A percentile compares a stretch with the other conserved stretches of the same genome.
These are phyloP conservation scores for Brachypalpus laphriformis DNA, from an alignment of 2,888 invertebrate genomes.

Conservation along the genomic window DNA sequence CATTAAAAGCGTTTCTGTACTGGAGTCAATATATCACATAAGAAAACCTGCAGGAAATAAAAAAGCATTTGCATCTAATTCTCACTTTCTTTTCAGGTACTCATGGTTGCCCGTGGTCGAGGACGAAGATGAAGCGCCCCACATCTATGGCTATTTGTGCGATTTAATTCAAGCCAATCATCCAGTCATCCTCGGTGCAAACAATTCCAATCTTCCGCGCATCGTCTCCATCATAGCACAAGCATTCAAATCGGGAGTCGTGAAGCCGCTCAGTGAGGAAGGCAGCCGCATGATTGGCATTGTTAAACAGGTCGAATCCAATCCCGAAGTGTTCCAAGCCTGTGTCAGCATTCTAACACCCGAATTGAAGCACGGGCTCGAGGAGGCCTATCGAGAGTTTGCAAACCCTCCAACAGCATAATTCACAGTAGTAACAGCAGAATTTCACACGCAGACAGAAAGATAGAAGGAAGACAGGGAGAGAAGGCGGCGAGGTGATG, in stretches of 20 bases:
- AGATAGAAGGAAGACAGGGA: constrained; percentile 12
- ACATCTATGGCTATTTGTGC: constrained; percentile 97
- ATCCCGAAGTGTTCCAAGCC: constrained; percentile 91
- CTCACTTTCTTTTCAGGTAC: constrained; percentile 84
- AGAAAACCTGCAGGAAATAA: no score
- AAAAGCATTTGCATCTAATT: no score
- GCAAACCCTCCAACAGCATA: constrained; percentile 76
- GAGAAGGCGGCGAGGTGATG: no score
- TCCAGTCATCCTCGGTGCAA: constrained; percentile 91
- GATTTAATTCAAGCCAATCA: constrained; percentile 97
- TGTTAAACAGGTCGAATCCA: constrained; percentile 93
- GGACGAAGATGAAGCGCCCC: constrained; percentile 97
- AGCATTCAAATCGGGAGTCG: constrained; percentile 92
- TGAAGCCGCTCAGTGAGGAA: constrained; percentile 89
- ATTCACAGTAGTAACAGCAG: constrained; percentile 48
- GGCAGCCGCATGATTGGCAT: constrained; percentile 92
- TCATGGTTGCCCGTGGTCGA: constrained; percentile 98
- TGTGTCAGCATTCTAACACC: constrained; percentile 89
- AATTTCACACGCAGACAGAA: constrained; percentile 53
- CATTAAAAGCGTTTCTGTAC: no score
- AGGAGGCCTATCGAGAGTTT: constrained; percentile 85
- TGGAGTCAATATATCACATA: no score
- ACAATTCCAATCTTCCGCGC: constrained; percentile 94
- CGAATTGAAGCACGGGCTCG: constrained; percentile 93
- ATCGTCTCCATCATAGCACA: constrained; percentile 95